These are phyloP conservation scores for Chroicocephalus ridibundus DNA, from an alignment of 2,113 vertebrate species.

Conservation along the genomic window DNA sequence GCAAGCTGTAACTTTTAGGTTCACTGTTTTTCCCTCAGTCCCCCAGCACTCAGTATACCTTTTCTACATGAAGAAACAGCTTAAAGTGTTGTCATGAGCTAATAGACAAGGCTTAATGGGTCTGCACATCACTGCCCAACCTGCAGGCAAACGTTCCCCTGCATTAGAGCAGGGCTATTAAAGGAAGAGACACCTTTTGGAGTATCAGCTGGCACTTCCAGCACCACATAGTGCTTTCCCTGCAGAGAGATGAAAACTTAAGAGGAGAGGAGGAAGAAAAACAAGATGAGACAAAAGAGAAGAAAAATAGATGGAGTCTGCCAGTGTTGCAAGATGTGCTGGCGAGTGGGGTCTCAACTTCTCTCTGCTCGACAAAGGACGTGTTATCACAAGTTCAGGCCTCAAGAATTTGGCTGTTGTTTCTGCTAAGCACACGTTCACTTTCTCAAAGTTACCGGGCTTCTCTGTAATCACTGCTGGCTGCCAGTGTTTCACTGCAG, in stretches of 20 bases:
- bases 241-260: background rate
- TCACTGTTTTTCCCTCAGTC: background rate
- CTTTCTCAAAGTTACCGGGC: background rate
- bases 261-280: background rate
- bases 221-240: background rate
- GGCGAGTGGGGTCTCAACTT: background rate
- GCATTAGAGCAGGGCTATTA: background rate
- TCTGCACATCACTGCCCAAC: background rate
- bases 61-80: slow-evolving; percentile 3
- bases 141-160: background rate
- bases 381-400: background rate
- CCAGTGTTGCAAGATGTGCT: background rate
- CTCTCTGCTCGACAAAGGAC: fast-evolving
- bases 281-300: background rate
- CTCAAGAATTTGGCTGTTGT: background rate
- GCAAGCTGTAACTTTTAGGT: background rate
- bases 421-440: background rate
- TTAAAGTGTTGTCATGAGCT: background rate
- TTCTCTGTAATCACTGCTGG: background rate
- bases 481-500: background rate
- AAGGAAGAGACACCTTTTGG: background rate
- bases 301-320: background rate
- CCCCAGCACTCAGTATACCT: background rate
- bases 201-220: background rate
- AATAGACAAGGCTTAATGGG: background rate